A percentile compares a stretch with the other conserved stretches of the same genome.
phyloP scores from a whole-genome alignment of 2,797 vertebrate species.

The Phaenicophaeus curvirostris region DNA sequence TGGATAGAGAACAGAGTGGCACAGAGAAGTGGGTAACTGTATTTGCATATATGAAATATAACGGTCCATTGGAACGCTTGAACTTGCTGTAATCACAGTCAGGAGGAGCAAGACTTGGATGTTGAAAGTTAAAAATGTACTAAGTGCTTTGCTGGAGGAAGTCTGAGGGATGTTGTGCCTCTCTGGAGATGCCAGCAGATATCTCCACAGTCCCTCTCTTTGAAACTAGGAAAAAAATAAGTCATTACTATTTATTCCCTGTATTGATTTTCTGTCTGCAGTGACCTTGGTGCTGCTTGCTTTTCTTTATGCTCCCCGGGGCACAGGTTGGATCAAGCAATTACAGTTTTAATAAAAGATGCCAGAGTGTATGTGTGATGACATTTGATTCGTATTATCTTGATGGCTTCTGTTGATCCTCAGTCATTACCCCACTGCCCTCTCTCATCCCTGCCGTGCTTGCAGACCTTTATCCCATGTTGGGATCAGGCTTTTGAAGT shows the following conservation, averaged over 20 bases:
- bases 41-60: not conserved
- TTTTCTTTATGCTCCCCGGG: not conserved
- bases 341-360: conserved; percentile 9
- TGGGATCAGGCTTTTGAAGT: not conserved
- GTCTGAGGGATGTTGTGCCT: not conserved
- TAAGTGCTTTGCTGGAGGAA: conserved; percentile 14
- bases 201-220: not conserved
- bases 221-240: not conserved
- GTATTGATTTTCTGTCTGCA: conserved; percentile 40
- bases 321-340: not conserved
- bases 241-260: not conserved
- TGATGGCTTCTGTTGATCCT: not conserved
- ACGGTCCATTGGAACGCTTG: not conserved
- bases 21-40: not conserved
- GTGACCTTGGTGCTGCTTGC: conserved; percentile 24
- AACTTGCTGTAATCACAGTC: not conserved
- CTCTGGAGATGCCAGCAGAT: not conserved
- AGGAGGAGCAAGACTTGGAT: not conserved
- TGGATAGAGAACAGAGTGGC: not conserved
- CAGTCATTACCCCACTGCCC: not conserved
- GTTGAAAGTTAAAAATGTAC: not conserved
- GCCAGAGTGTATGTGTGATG: not conserved
- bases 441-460: not conserved
- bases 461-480: fast-evolving
- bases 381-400: not conserved